Conservation (phyloP, 2,797 vertebrate genomes). For the Novumbra hubbsi region DNA sequence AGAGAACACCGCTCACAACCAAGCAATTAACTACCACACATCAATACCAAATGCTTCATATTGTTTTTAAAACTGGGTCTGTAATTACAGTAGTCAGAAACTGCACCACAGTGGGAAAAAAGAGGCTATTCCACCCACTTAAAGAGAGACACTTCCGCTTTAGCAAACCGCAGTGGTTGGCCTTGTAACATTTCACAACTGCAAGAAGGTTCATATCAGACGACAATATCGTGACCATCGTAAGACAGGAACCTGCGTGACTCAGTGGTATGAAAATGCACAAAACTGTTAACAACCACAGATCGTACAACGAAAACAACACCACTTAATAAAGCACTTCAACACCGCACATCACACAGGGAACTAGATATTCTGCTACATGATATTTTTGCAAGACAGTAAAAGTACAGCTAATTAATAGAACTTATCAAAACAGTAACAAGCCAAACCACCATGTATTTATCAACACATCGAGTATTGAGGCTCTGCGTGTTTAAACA, state of each 20-base stretch:
- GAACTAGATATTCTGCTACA: neutral
- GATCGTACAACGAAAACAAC: neutral
- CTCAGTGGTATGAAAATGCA: neutral
- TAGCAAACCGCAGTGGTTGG: neutral
- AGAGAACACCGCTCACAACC: neutral
- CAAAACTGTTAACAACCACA: neutral
- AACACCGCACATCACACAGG: neutral
- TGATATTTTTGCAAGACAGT: neutral
- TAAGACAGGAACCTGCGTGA: neutral
- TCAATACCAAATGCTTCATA: neutral
- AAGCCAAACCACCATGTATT: too few species aligned
- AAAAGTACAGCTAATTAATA: neutral
- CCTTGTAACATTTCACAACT: slow-evolving; percentile 1
- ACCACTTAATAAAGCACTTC: neutral
- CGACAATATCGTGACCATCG: neutral
- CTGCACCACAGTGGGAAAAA: neutral
- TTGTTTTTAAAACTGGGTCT: neutral
- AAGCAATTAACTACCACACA: neutral
- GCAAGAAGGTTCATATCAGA: neutral
- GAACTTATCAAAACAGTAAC: neutral
- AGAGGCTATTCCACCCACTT: neutral
- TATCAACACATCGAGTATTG: too few species aligned
- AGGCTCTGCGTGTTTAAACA: too few species aligned
- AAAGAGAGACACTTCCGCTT: neutral
- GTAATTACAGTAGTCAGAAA: neutral